Conservation (phyloP, 2,113 vertebrate genomes). For the Gopherus evgoodei region DNA sequence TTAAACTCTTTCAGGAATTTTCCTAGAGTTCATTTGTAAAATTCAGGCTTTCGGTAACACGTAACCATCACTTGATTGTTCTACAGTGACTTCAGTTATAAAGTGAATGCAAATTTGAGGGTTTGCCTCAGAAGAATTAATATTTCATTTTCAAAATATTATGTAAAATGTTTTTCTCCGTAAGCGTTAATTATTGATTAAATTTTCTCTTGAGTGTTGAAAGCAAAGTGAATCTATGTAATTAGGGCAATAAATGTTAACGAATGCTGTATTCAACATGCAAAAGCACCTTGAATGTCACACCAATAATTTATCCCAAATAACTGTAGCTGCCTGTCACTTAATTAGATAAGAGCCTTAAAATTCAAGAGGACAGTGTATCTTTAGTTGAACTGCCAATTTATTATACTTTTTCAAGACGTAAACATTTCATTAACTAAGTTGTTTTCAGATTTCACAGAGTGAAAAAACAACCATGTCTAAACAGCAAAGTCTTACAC, state of each 20-base stretch:
- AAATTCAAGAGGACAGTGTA: slow-evolving; percentile 2
- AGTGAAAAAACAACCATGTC: not conserved
- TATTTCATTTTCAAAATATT: slow-evolving; percentile 8
- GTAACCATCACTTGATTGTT: not conserved
- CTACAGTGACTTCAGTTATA: not conserved
- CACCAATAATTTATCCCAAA: not conserved
- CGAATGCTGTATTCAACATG: slow-evolving; percentile 22
- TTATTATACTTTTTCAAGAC: not conserved
- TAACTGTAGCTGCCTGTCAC: not conserved
- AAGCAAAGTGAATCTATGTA: slow-evolving; percentile 34
- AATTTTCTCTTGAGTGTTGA: slow-evolving; percentile 3
- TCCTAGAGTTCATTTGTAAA: not conserved
- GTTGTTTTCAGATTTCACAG: not conserved
- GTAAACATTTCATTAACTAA: not conserved
- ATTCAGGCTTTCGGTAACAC: not conserved
- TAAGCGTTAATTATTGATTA: slow-evolving; percentile 17
- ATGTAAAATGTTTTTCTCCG: slow-evolving; percentile 12
- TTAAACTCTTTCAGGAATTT: not conserved
- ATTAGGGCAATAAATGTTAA: slow-evolving; percentile 35
- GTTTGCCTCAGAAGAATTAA: slow-evolving; percentile 30
- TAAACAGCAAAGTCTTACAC: not conserved
- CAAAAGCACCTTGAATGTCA: slow-evolving; percentile 32
- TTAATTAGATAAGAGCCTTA: not conserved
- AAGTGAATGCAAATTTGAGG: not conserved
- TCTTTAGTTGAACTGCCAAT: not conserved